These are phyloP conservation scores for Eretmocerus hayati DNA, from an alignment of 2,888 invertebrate species.

Conservation along the genomic window DNA sequence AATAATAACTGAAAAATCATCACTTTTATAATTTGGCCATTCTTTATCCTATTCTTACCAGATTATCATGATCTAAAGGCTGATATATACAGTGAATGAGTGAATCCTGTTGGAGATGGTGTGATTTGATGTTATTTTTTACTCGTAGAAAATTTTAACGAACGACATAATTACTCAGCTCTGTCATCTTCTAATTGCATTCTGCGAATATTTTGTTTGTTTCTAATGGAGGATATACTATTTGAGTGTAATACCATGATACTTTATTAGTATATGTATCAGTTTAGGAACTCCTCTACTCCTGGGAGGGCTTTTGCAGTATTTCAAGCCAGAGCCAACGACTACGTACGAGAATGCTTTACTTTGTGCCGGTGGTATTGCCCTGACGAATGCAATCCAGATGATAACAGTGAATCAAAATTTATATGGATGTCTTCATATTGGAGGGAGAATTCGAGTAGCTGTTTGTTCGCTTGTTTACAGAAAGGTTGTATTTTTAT, in stretches of 20 bases:
- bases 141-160: too few species aligned
- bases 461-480: conserved; percentile 78
- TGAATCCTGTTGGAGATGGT: too few species aligned
- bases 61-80: too few species aligned
- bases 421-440: conserved; percentile 61
- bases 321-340: conserved; percentile 47
- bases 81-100: too few species aligned
- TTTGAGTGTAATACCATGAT: neutral
- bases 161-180: too few species aligned
- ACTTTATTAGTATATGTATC: too few species aligned
- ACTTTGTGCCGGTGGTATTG: conserved; percentile 38
- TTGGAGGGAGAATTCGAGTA: conserved; percentile 75
- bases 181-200: too few species aligned
- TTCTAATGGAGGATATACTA: neutral
- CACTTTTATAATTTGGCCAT: too few species aligned
- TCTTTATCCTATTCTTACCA: too few species aligned
- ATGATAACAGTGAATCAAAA: conserved; percentile 61
- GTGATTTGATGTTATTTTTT: too few species aligned
- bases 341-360: conserved; percentile 33
- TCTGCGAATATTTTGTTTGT: neutral
- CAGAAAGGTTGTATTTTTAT: conserved; percentile 62
- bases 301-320: conserved; percentile 58
- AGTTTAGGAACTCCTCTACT: conserved; percentile 63
- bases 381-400: conserved; percentile 40
- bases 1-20: too few species aligned